These are phyloP conservation scores for Neotoma lepida DNA, from an alignment of 2,113 vertebrate genomes.

Conservation along the genomic window DNA sequence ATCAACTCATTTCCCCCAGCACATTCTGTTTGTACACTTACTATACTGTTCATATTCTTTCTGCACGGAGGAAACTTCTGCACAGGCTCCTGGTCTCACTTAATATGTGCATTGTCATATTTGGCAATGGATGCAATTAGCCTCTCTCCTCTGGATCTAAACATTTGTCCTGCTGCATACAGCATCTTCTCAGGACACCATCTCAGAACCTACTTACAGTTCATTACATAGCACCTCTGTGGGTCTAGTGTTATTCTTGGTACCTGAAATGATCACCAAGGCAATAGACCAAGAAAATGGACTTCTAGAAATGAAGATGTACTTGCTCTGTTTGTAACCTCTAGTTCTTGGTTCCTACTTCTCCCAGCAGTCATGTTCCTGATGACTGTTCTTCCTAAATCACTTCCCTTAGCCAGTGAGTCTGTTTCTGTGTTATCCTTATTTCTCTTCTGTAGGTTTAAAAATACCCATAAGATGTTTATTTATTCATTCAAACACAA, in stretches of 20 bases:
- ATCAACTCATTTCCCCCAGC: not conserved
- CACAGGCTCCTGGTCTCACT: not conserved
- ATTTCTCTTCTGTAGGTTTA: not conserved
- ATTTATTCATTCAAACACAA: not conserved
- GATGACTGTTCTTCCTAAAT: not conserved
- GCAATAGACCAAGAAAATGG: not conserved
- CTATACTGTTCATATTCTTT: not conserved
- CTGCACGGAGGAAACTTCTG: not conserved
- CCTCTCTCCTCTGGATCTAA: not conserved
- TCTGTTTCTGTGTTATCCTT: not conserved
- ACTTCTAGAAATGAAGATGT: constrained; percentile 35
- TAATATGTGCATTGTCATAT: not conserved
- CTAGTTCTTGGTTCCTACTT: not conserved
- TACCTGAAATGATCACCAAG: not conserved
- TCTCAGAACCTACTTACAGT: not conserved
- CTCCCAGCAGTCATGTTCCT: not conserved
- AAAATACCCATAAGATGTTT: not conserved
- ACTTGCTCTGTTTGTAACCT: not conserved
- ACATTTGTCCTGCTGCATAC: not conserved
- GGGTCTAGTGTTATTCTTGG: not conserved
- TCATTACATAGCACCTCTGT: not conserved
- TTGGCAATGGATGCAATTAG: not conserved
- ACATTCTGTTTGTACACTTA: not conserved
- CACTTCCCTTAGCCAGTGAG: not conserved
- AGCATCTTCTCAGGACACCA: not conserved